A percentile compares a stretch with the other conserved stretches of the same genome.
Evolutionary conservation across 2,888 invertebrate species (phyloP).

Genomic region (Matsumyia berberina): DNA sequence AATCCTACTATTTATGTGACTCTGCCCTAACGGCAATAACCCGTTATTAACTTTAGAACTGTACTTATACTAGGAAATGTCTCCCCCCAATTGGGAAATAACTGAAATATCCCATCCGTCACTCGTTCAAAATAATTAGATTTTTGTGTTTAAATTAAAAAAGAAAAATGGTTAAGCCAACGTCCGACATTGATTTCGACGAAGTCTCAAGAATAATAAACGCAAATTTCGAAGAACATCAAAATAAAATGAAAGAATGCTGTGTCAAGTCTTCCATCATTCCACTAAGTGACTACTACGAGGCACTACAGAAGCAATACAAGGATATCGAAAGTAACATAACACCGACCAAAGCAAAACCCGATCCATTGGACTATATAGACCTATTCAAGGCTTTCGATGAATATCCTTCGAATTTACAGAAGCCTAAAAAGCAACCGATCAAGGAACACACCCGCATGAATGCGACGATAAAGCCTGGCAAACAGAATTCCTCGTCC

Average conservation of each 20-base stretch:
- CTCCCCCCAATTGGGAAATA: background rate
- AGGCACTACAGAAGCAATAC: conserved; percentile 77
- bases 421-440: conserved; percentile 76
- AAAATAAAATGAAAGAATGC: conserved; percentile 77
- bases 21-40: background rate
- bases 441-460: conserved; percentile 79
- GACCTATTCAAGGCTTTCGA: conserved; percentile 81
- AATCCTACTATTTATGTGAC: background rate
- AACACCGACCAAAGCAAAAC: conserved; percentile 76
- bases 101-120: background rate
- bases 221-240: conserved; percentile 73
- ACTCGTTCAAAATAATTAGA: conserved; percentile 22
- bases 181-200: conserved; percentile 65
- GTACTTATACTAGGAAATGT: background rate
- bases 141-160: conserved; percentile 7
- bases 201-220: conserved; percentile 74
- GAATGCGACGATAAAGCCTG: conserved; percentile 77
- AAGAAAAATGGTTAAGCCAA: conserved; percentile 37
- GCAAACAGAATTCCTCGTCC: conserved; percentile 55
- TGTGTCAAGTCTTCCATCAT: conserved; percentile 79
- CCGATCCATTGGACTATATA: conserved; percentile 78
- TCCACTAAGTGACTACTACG: conserved; percentile 78
- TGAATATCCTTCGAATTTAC: conserved; percentile 80
- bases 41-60: background rate
- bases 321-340: conserved; percentile 73